Base-by-base conservation (phyloP, 2,888 invertebrate species). In the Ormia ochracea region DNA sequence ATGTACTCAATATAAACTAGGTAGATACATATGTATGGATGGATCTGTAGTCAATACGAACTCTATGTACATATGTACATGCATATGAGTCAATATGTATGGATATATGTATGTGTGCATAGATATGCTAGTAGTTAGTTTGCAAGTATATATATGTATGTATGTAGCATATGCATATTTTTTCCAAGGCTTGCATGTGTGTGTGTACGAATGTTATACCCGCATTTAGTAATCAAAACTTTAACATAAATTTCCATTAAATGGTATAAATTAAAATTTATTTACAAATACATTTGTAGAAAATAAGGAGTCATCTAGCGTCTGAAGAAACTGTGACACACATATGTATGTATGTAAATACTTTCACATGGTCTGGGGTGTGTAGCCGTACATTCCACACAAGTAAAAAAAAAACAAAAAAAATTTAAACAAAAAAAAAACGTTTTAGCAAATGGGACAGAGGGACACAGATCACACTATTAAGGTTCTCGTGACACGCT, bases 261-360 rank as follows among this genome's bases (percentile, higher is more conserved):
- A 74, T 74, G 66, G 74, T 74, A 74, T 74, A 74, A 74, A 74
- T 74, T 74, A 66, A 74, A 63, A 72, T 72, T 72, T 23, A 72
- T 72, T 61, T 72, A 72, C 41, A 45, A 54, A 72, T 52, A n/a
- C n/a, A n/a, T n/a, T n/a, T n/a, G n/a, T n/a, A 66, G 65, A 72
- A 72, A 72, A 50, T 56, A 74, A 74, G 74, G 74, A 74, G 31
- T 50, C 48, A 28, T 52, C 45, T 48, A 38, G 63, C 58, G 74
- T 74, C 21, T 74, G 23, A 50, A 74, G 66, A 74, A 74, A 58
- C 50, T 74, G 66, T 74, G 66, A 74, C 74, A 74, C 50, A 74
- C 58, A 74, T 66, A n/a, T n/a, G n/a, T n/a, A n/a, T n/a, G n/a
- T n/a, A n/a, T n/a, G n/a, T n/a, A 74, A 74, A 66, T 31, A 74